Conservation (phyloP, 2,888 invertebrate genomes). For the Philonicus albiceps region DNA sequence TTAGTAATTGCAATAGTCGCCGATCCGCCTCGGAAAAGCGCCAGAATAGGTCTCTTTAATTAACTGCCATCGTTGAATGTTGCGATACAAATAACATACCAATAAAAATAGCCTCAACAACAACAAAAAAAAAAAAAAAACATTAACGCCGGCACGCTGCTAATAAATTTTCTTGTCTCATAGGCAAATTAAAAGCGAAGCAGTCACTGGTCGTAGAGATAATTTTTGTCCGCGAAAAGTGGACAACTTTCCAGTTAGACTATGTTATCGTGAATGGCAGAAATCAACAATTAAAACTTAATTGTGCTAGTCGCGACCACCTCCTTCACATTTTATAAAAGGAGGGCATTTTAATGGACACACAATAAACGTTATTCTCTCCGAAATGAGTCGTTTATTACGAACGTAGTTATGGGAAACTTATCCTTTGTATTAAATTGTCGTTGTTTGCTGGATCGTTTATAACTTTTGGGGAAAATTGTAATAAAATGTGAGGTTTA, state of each 20-base stretch:
- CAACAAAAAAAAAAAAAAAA: background rate
- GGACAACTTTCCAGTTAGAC: constrained; percentile 27
- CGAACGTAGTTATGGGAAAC: background rate
- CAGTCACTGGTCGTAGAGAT: constrained; percentile 25
- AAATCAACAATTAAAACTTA: constrained; percentile 33
- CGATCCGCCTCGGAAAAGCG: background rate
- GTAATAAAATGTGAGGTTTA: too few species aligned
- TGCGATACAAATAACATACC: background rate
- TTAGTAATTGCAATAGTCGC: background rate
- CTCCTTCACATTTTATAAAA: background rate
- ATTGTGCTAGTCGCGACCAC: background rate
- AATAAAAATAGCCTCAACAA: background rate
- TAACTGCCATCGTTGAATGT: background rate
- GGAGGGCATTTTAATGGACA: background rate
- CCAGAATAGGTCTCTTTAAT: background rate
- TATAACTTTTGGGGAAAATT: background rate
- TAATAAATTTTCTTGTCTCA: constrained; percentile 29
- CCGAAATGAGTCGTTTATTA: background rate
- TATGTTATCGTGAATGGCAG: background rate
- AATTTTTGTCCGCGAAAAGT: constrained; percentile 27
- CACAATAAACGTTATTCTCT: background rate
- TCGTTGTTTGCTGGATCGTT: background rate
- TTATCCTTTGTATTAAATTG: background rate
- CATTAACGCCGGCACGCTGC: background rate
- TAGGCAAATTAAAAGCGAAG: constrained; percentile 32